Evolutionary conservation across 2,797 vertebrate genomes (phyloP).

Genomic region (Capromys pilorides): DNA sequence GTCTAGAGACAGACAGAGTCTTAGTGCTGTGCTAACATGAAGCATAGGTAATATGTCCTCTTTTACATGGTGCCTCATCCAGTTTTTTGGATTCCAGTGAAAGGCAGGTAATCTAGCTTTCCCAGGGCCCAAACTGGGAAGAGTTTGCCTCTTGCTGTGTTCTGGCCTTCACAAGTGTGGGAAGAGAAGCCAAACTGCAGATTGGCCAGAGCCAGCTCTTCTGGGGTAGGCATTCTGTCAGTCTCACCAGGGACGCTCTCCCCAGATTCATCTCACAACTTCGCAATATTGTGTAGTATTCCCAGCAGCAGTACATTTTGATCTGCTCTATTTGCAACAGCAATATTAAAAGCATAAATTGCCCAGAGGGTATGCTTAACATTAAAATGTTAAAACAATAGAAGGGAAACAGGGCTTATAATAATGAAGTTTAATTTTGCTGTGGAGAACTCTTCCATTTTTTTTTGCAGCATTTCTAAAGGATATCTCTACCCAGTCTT

Average conservation of each 20-base stretch:
- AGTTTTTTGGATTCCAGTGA: not conserved
- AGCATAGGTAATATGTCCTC: not conserved
- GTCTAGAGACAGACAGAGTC: not conserved
- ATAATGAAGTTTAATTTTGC: conserved; percentile 68
- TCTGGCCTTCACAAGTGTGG: not conserved
- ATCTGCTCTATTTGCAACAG: conserved; percentile 54
- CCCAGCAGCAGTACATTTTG: conserved; percentile 11
- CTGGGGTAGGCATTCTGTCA: not conserved
- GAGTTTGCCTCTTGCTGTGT: not conserved
- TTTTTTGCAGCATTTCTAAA: not conserved
- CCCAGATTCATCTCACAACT: not conserved
- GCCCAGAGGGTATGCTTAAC: conserved; percentile 61
- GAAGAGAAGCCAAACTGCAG: not conserved
- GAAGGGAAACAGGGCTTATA: conserved; percentile 41
- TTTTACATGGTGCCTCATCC: no score
- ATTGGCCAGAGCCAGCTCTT: not conserved
- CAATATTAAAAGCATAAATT: conserved; percentile 70
- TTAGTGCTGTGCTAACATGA: not conserved
- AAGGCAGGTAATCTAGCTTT: not conserved
- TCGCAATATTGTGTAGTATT: conserved; percentile 39
- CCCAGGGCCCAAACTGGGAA: not conserved
- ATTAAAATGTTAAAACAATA: conserved; percentile 11
- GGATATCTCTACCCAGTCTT: not conserved
- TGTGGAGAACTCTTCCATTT: conserved; percentile 40
- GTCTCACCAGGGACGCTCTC: not conserved